Evolutionary conservation across 2,797 vertebrate genomes (phyloP).

Genomic region (Hydrocynus forskahlii): DNA sequence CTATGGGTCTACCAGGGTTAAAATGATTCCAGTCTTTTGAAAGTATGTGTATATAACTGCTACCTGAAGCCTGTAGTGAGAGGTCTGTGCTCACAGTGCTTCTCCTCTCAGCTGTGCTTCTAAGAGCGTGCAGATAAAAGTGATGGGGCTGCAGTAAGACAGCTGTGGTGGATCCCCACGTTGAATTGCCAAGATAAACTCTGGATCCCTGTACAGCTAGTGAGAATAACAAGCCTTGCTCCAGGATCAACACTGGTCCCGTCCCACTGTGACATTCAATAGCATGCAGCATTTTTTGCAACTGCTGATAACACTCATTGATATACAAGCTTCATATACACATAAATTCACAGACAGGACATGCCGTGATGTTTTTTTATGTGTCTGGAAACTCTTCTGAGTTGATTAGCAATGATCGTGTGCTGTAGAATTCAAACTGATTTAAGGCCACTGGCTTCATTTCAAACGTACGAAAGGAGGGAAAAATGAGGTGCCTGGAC

Average conservation of each 20-base stretch:
- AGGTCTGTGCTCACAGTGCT: slow-evolving; percentile 16
- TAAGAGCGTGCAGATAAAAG: slow-evolving; percentile 15
- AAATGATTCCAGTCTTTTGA: no score
- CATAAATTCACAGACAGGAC: slow-evolving; percentile 2
- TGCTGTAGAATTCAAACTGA: slow-evolving; percentile 3
- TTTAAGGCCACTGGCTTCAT: slow-evolving; percentile 11
- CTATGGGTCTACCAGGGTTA: no score
- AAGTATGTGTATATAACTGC: no score
- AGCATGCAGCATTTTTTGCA: slow-evolving; percentile 14
- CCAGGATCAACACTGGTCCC: slow-evolving; percentile 28
- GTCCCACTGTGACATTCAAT: slow-evolving; percentile 24
- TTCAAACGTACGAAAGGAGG: not conserved
- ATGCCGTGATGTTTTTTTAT: not conserved
- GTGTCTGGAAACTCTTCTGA: not conserved
- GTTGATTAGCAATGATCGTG: not conserved
- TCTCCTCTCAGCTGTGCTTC: slow-evolving; percentile 8
- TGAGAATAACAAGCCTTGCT: slow-evolving; percentile 21
- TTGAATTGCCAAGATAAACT: slow-evolving; percentile 39
- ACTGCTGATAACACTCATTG: slow-evolving; percentile 13
- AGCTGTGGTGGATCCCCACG: slow-evolving; percentile 25
- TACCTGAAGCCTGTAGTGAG: not conserved
- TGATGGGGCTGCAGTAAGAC: slow-evolving; percentile 22
- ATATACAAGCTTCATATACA: slow-evolving; percentile 20
- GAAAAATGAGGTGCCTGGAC: not conserved
- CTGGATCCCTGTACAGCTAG: not conserved